phyloP scores from a whole-genome alignment of 2,888 invertebrate species.

The Pediacus dermestoides region DNA sequence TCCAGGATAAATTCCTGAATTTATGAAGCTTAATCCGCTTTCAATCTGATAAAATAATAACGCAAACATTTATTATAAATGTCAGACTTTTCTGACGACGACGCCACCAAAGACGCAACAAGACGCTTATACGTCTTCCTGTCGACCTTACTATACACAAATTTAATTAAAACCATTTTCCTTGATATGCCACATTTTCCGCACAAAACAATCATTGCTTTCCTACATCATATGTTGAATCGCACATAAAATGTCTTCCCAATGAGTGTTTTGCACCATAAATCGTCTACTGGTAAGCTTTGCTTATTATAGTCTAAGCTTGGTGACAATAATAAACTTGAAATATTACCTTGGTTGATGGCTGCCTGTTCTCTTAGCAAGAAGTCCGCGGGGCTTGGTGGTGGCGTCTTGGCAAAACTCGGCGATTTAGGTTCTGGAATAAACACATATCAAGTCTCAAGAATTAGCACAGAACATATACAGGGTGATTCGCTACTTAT shows the following conservation, averaged over 20 bases:
- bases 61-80: too few relatives aligned
- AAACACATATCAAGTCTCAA: conserved; percentile 10
- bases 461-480: too few relatives aligned
- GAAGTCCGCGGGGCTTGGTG: conserved; percentile 68
- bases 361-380: conserved; percentile 50
- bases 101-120: too few relatives aligned
- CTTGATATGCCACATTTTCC: conserved; percentile 44
- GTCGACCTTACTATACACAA: too few relatives aligned
- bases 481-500: too few relatives aligned
- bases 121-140: too few relatives aligned
- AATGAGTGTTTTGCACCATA: conserved; percentile 18
- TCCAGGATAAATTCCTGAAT: too few relatives aligned
- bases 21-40: too few relatives aligned
- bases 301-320: conserved; percentile 19
- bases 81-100: too few relatives aligned
- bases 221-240: neutral
- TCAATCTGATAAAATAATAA: too few relatives aligned
- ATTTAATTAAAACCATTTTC: too few relatives aligned
- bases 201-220: conserved; percentile 34
- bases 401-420: conserved; percentile 66
- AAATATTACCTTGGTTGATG: conserved; percentile 46
- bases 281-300: conserved; percentile 24
- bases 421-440: conserved; percentile 59
- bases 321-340: conserved; percentile 11
- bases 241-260: neutral